These are phyloP conservation scores for Ageneiosus marmoratus DNA, from an alignment of 2,113 vertebrate species.

Conservation along the genomic window DNA sequence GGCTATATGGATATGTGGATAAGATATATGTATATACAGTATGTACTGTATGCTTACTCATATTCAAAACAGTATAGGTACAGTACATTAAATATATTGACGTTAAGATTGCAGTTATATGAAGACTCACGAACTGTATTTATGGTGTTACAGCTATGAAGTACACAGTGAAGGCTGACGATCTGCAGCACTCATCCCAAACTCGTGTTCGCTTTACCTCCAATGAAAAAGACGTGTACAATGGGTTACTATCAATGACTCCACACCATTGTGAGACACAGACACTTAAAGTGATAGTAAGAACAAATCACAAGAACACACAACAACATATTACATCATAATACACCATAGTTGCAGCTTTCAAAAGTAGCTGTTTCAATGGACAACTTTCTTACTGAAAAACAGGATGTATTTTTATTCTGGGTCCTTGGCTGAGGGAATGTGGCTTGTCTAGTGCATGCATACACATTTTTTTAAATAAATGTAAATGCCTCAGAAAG, in stretches of 20 bases:
- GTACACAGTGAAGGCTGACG: constrained; percentile 80
- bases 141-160: constrained; percentile 73
- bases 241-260: constrained; percentile 72
- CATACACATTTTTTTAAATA: not conserved
- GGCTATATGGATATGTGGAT: no score
- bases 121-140: no score
- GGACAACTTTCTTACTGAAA: not conserved
- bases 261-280: constrained; percentile 67
- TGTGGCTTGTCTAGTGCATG: not conserved
- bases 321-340: not conserved
- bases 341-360: not conserved
- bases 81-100: no score
- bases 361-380: not conserved
- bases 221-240: constrained; percentile 63
- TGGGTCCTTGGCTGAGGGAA: not conserved
- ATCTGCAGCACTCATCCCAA: constrained; percentile 61
- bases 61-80: no score
- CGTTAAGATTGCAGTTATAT: no score
- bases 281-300: constrained; percentile 80
- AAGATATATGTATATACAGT: no score
- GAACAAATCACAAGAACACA: constrained; percentile 43
- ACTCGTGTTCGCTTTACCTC: constrained; percentile 77
- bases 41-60: no score
- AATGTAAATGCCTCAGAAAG: not conserved
- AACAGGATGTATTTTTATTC: not conserved